Evolutionary conservation across 23 tunicate species (phyloP).

Genomic region (Phallusia fumigata): DNA sequence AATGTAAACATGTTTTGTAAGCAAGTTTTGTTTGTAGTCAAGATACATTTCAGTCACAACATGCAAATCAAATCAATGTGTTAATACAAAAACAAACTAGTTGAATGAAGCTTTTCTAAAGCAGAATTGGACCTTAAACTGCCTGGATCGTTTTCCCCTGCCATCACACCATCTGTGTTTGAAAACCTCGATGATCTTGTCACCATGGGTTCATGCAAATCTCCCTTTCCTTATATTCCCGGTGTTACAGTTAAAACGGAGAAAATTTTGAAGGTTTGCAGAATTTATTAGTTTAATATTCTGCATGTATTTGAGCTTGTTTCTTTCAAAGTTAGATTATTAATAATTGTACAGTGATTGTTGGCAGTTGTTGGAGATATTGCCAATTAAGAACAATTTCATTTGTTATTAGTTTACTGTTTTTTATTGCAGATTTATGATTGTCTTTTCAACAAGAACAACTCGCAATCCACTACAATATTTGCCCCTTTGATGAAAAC

Average conservation of each 20-base stretch:
- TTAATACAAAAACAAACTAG: not conserved
- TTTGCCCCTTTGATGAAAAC: constrained; percentile 53
- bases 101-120: not conserved
- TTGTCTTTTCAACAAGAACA: constrained; percentile 56
- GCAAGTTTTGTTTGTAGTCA: not conserved
- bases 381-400: constrained; percentile 31
- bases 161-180: constrained; percentile 43
- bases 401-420: constrained; percentile 16
- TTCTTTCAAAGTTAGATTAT: constrained; percentile 27
- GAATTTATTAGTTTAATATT: not conserved
- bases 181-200: constrained; percentile 37
- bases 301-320: not conserved
- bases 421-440: constrained; percentile 75
- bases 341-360: too few relatives aligned
- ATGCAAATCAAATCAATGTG: too few relatives aligned
- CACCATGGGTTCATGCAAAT: constrained; percentile 5
- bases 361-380: too few relatives aligned
- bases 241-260: constrained; percentile 57
- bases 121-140: constrained; percentile 41
- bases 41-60: not conserved
- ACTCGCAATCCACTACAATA: constrained; percentile 19
- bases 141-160: constrained; percentile 38
- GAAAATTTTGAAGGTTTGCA: constrained; percentile 51
- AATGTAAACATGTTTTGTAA: too few relatives aligned
- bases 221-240: constrained; percentile 70